phyloP scores from a whole-genome alignment of 2,888 invertebrate species.

The Aspidapion aeneum region DNA sequence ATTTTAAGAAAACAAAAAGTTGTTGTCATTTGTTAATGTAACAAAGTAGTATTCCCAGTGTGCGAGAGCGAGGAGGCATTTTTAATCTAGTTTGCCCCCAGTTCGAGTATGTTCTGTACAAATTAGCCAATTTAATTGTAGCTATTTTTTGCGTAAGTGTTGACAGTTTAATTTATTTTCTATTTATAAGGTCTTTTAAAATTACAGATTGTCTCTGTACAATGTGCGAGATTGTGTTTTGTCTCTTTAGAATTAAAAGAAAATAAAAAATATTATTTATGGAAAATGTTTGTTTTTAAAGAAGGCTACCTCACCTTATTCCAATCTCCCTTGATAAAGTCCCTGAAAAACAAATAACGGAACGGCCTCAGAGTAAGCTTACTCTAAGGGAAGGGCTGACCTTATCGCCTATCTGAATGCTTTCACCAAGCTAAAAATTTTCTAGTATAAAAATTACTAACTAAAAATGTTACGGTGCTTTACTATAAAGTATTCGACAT shows the following conservation, averaged over 20 bases:
- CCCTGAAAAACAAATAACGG: no score
- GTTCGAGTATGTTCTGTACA: constrained; percentile 33
- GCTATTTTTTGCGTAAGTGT: constrained; percentile 12
- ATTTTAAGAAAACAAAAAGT: no score
- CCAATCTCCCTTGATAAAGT: no score
- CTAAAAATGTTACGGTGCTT: not conserved
- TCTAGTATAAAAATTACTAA: no score
- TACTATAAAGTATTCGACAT: not conserved
- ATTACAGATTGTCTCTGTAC: constrained; percentile 31
- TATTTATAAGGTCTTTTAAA: constrained; percentile 14
- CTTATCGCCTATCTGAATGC: constrained; percentile 90
- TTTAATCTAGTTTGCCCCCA: not conserved
- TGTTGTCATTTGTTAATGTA: not conserved
- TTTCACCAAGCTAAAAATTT: constrained; percentile 68
- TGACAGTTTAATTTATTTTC: constrained; percentile 33
- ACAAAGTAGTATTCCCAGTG: constrained; percentile 26
- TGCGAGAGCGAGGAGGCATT: constrained; percentile 12
- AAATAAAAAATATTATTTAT: constrained; percentile 7
- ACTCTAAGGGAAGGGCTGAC: constrained; percentile 90
- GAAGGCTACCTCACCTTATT: not conserved
- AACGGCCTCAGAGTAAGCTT: no score
- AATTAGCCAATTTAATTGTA: constrained; percentile 39
- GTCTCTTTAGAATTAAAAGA: not conserved
- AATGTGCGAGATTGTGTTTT: constrained; percentile 25
- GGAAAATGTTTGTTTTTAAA: constrained; percentile 6